Percentiles rank a stretch among this genome's conserved stretches.
Conservation (phyloP, 2,888 invertebrate species). For the Pterobdella sp. region DNA sequence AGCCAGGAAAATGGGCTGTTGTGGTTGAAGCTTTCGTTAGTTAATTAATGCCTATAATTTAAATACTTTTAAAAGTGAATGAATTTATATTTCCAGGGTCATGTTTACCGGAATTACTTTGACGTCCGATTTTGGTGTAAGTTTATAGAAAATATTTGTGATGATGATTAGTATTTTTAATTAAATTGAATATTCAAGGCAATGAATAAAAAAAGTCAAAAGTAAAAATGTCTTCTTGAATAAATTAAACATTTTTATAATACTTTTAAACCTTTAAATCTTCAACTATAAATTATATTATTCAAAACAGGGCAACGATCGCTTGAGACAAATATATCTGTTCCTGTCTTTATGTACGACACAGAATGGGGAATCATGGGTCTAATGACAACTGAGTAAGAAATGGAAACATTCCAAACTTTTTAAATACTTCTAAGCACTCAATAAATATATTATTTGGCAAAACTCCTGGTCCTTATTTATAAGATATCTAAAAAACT, state of each 20-base stretch:
- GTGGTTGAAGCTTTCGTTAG: conserved; percentile 69
- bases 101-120: conserved; percentile 34
- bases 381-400: conserved; percentile 30
- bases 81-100: conserved; percentile 33
- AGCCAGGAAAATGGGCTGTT: conserved; percentile 84
- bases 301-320: conserved; percentile 73
- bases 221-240: not conserved
- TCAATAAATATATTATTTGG: not conserved
- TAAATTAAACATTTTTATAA: not conserved
- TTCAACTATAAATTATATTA: too few species aligned
- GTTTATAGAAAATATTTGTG: conserved; percentile 19
- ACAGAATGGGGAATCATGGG: conserved; percentile 68
- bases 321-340: conserved; percentile 90
- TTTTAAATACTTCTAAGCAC: too few species aligned
- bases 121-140: conserved; percentile 37
- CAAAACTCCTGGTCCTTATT: not conserved
- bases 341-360: conserved; percentile 86
- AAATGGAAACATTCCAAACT: not conserved
- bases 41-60: not conserved
- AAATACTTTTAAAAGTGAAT: not conserved
- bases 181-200: not conserved
- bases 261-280: not conserved
- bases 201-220: not conserved
- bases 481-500: not conserved
- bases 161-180: not conserved